Evolutionary conservation across 2,888 invertebrate species (phyloP), one percentile per base, ranked within the genome.

Genomic region (Drosophila merina): DNA sequence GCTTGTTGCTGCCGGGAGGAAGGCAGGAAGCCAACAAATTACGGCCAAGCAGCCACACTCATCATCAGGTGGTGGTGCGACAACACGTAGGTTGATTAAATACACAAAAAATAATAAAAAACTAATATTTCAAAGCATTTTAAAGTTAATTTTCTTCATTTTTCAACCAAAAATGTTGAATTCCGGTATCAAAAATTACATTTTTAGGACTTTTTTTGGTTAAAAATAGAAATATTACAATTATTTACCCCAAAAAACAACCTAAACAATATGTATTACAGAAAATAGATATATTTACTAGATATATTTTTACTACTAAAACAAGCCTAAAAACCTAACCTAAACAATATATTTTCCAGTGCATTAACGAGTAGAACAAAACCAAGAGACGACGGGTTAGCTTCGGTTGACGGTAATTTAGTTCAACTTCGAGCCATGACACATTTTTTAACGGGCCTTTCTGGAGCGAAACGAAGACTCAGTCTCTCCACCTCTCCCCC

Each of bases 1-100:
- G 82, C 87, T 84, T 83, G 82, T 86, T 86, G 82, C 82, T 86
- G 84, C 83, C 79, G 83, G 82, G 75, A 80, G 40, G 30, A n/a
- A 40, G 50, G 47, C 70, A 69, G 64, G 80, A 82, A 85, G 86
- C 86, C 76, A 84, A 84, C 86, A 83, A 83, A 86, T 83, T 83
- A 81, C 76, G 64, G 67, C 59, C 64, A 25, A 40, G 51, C 51
- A 30, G 30, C 30, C 30, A 33, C 66, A 64, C 64, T 78, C 83
- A 79, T 72, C 71, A 71, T 62, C 60, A 62, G 60, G 60, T 62
- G 60, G 60, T 62, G 72, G 63, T 72, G 71, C 70, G 62, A 72
- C 57, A 48, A 49, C 57, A 69, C 51, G 69, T 44, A 57, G 51
- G 70, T 48, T 62, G 66, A 70, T 69, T 70, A 54, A 50, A 52